Evolutionary conservation across 2,888 invertebrate genomes (phyloP), one percentile per base, ranked within the genome.

Genomic region (Fragum sueziense): DNA sequence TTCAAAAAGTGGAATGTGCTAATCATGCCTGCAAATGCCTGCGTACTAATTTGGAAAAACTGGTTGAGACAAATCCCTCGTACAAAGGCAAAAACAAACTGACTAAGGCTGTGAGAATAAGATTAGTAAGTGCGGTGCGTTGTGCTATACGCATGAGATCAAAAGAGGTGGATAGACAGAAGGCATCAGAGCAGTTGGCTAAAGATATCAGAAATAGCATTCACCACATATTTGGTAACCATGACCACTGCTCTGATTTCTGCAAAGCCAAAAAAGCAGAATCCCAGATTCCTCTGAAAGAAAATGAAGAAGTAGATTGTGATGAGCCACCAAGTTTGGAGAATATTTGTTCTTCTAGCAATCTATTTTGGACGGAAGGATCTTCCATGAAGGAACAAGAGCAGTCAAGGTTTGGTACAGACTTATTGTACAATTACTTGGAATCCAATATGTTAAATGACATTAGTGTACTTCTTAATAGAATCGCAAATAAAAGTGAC

Each of bases 131-230:
- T 34, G 80, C 70, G 7, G 74, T 82, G 1, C 31, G 79, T 52
- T 85, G 82, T 79, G 82, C 84, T 17, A 80, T 82, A 0, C 72
- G 70, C 31, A 75, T 82, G 74, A 29, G 80, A 47, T 51, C 74
- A 4, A 29, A 31, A 25, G 61, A 75, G 31, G 14, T 22, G 2
- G 57, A 70, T 14, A 51, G 29, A 14, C 54, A 71, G 7, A 25
- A 27, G 2, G 62, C 57, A 37, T n/a, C 59, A 59, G 54, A 20
- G 22, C 17, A 71, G 27, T 51, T 85, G 11, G 67, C n/a, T 25
- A 51, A 79, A n/a, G 85, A 82, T 34, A 82, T 82, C 20, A 41
- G 27, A 41, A 82, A 85, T 54, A 71, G 76, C 1, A 51, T 80
- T 2, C 41, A 71, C 33, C 85, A 85, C 61, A 61, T 83, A n/a